Evolutionary conservation across 2,888 invertebrate genomes (phyloP).

Genomic region (Orthonychiurus folsomi): DNA sequence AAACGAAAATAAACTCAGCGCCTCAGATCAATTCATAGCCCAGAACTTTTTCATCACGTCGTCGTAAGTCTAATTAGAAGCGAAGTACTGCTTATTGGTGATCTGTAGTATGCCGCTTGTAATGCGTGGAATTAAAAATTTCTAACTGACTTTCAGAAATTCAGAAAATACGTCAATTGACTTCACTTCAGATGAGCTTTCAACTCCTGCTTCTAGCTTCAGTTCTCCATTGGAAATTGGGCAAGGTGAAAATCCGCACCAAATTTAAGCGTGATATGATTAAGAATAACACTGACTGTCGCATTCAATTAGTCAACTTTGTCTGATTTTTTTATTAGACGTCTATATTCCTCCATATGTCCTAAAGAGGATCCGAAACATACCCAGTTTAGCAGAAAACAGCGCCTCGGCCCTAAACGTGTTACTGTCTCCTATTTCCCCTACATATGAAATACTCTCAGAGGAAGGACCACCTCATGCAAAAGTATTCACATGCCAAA

Average conservation of each 20-base stretch:
- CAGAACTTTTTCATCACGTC: not conserved
- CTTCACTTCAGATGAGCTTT: not conserved
- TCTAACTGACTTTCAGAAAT: not conserved
- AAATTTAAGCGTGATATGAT: not conserved
- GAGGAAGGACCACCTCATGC: constrained; percentile 37
- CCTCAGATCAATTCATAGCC: not conserved
- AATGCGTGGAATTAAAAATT: not conserved
- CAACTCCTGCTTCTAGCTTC: not conserved
- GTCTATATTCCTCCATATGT: constrained; percentile 19
- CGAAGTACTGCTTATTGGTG: not conserved
- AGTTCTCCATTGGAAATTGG: not conserved
- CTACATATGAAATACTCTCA: constrained; percentile 24
- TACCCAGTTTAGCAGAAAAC: constrained; percentile 35
- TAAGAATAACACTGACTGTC: not conserved
- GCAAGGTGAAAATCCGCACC: not conserved
- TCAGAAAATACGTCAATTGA: not conserved
- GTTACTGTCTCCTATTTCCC: constrained; percentile 16
- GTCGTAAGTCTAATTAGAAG: not conserved
- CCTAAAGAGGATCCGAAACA: constrained; percentile 29
- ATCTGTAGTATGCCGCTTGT: not conserved
- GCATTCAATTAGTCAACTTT: no score
- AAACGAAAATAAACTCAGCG: not conserved
- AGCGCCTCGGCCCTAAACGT: constrained; percentile 27
- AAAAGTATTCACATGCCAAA: constrained; percentile 29
- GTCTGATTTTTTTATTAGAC: no score